phyloP scores from a whole-genome alignment of 2,888 invertebrate species.

The Aethes cnicana region DNA sequence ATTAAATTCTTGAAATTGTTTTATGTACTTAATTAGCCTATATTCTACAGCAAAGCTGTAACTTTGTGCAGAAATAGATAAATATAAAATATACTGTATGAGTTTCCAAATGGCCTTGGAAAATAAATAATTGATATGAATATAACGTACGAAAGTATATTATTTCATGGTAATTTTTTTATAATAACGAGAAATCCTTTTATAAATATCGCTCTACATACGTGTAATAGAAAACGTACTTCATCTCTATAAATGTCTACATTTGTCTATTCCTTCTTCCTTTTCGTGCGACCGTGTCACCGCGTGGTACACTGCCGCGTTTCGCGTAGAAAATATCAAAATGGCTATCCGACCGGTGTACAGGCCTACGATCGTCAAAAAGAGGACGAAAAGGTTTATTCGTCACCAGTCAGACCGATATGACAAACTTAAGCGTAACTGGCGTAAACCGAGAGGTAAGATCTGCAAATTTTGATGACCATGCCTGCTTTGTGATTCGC shows the following conservation, averaged over 20 bases:
- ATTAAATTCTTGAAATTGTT: too few relatives aligned
- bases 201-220: background rate
- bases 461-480: conserved; percentile 22
- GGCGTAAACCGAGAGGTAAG: conserved; percentile 98
- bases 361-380: conserved; percentile 96
- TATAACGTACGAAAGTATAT: too few relatives aligned
- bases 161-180: background rate
- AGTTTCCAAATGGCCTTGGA: too few relatives aligned
- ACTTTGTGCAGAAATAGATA: too few relatives aligned
- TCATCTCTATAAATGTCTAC: conserved; percentile 60
- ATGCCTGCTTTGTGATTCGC: conserved; percentile 13
- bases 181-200: too few relatives aligned
- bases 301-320: conserved; percentile 78
- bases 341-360: conserved; percentile 96
- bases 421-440: conserved; percentile 96
- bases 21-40: too few relatives aligned
- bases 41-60: too few relatives aligned
- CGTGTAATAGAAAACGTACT: conserved; percentile 51
- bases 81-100: too few relatives aligned
- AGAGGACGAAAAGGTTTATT: conserved; percentile 98
- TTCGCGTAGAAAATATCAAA: conserved; percentile 74
- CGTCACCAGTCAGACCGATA: conserved; percentile 99
- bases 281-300: conserved; percentile 81
- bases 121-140: too few relatives aligned
- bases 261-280: conserved; percentile 75